phyloP scores from a whole-genome alignment of 2,888 invertebrate genomes.

The Oligia strigilis region DNA sequence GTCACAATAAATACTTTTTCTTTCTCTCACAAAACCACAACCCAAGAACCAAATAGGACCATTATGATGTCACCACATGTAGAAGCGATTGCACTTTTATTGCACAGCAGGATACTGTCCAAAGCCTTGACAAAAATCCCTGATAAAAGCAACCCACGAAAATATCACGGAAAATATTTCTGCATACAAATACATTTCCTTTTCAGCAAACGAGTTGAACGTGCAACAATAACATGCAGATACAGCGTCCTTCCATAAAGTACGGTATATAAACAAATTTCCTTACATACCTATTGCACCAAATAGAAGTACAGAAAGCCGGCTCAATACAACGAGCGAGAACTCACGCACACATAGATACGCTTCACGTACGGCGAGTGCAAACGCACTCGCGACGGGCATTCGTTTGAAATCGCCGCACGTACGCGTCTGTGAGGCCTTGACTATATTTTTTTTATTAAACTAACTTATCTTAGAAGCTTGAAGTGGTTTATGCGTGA shows the following conservation, averaged over 20 bases:
- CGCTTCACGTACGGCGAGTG: background rate
- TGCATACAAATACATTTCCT: conserved; percentile 46
- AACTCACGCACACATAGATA: conserved; percentile 2
- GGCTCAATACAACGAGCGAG: background rate
- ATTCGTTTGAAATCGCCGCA: background rate
- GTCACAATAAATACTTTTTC: background rate
- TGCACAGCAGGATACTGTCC: background rate
- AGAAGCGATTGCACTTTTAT: background rate
- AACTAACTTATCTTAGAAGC: too few relatives aligned
- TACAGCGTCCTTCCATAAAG: conserved; percentile 35
- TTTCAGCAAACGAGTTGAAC: conserved; percentile 35
- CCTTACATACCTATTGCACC: background rate
- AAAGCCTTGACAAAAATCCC: conserved; percentile 13
- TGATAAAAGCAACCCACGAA: background rate
- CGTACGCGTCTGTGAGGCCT: background rate
- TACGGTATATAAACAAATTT: conserved; percentile 47
- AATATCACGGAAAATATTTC: conserved; percentile 28
- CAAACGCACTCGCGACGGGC: background rate
- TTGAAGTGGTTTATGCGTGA: too few relatives aligned
- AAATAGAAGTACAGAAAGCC: background rate
- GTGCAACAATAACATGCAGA: conserved; percentile 55
- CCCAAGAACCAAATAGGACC: background rate
- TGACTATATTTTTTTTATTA: too few relatives aligned
- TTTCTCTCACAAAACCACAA: background rate
- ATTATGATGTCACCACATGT: background rate